phyloP scores from a whole-genome alignment of 1,140 invertebrate species.

The Cyclargus thomasi region DNA sequence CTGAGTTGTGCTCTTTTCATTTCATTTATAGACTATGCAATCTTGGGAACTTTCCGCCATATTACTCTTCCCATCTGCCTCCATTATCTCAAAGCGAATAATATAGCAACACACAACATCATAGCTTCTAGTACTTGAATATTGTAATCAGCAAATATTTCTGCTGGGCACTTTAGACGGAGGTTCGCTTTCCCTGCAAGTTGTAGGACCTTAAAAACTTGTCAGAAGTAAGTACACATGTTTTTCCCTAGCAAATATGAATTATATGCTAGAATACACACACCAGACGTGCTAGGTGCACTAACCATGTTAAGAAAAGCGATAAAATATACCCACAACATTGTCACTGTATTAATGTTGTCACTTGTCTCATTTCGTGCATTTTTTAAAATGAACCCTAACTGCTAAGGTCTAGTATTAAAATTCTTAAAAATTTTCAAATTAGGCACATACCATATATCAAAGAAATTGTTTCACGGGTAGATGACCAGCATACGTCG shows the following conservation, averaged over 20 bases:
- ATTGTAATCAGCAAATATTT: background rate
- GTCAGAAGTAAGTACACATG: background rate
- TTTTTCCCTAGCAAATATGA: slow-evolving; percentile 4
- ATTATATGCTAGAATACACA: slow-evolving; percentile 9
- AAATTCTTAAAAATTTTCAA: too few relatives aligned
- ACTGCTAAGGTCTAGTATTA: too few relatives aligned
- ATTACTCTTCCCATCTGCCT: too few relatives aligned
- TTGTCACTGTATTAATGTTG: background rate
- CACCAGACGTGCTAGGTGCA: background rate
- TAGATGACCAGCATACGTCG: too few relatives aligned
- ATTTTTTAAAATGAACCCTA: too few relatives aligned
- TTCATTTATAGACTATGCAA: too few relatives aligned
- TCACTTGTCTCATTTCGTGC: too few relatives aligned
- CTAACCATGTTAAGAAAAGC: background rate
- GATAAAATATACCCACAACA: background rate
- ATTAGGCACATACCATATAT: too few relatives aligned
- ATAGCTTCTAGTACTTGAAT: background rate
- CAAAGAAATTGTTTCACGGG: too few relatives aligned
- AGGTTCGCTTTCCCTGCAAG: background rate
- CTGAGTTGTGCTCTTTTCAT: too few relatives aligned
- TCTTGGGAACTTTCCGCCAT: too few relatives aligned
- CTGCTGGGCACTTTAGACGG: background rate
- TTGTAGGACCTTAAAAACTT: background rate
- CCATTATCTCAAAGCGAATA: background rate
- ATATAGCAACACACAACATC: background rate